These are phyloP conservation scores for Drosophila willistoni DNA, from an alignment of 1,140 invertebrate genomes.

Conservation along the genomic window DNA sequence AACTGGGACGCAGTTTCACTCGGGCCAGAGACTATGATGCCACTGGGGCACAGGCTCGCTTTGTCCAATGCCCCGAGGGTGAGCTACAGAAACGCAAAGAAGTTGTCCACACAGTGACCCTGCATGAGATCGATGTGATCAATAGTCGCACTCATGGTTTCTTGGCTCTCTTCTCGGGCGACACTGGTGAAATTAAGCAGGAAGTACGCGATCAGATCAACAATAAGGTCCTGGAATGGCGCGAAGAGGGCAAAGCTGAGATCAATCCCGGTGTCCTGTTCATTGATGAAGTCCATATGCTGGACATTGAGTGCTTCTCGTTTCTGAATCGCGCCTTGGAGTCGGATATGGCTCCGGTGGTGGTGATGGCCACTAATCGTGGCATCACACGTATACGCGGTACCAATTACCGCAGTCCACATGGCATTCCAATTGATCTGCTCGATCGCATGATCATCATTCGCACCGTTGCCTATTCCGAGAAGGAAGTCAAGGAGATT, in stretches of 20 bases:
- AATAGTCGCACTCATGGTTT: slow-evolving; percentile 99
- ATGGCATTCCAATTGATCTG: slow-evolving; percentile 97
- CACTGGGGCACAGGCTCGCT: slow-evolving; percentile 94
- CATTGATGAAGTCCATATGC: slow-evolving; percentile 98
- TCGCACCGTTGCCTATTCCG: slow-evolving; percentile 93
- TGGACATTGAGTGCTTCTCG: slow-evolving; percentile 99
- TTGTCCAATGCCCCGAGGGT: slow-evolving; percentile 99
- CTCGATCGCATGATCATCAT: slow-evolving; percentile 98
- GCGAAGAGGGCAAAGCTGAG: slow-evolving; percentile 99
- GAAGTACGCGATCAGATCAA: slow-evolving; percentile 99
- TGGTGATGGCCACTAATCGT: slow-evolving; percentile 99
- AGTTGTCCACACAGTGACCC: slow-evolving; percentile 98
- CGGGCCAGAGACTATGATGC: slow-evolving; percentile 99
- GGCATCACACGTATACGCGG: slow-evolving; percentile 98
- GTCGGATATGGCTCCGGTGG: slow-evolving; percentile 97
- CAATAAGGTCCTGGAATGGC: slow-evolving; percentile 98
- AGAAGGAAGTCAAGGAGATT: slow-evolving; percentile 96
- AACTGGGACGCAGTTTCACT: slow-evolving; percentile 97
- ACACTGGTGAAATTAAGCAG: slow-evolving; percentile 99
- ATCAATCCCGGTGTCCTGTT: slow-evolving; percentile 98
- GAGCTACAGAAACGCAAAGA: slow-evolving; percentile 99
- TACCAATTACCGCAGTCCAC: slow-evolving; percentile 96
- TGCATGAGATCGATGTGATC: slow-evolving; percentile 99
- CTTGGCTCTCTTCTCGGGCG: slow-evolving; percentile 97
- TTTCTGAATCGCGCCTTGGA: slow-evolving; percentile 98